Percentiles rank a stretch among this genome's conserved stretches.
Evolutionary conservation across 2,113 vertebrate species (phyloP).

Genomic region (Clinocottus analis): DNA sequence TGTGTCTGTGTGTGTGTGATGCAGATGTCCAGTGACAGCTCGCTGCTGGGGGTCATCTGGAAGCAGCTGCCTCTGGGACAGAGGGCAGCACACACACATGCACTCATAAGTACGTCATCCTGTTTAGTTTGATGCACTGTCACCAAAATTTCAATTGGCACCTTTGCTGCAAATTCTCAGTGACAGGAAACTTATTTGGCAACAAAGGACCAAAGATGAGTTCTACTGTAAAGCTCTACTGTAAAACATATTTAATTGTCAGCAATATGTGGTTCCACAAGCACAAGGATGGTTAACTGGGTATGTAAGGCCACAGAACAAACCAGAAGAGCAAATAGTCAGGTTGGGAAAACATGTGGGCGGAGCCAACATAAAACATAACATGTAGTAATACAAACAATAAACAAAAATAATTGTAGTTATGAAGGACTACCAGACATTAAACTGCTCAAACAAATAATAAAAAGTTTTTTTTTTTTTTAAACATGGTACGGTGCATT

Average conservation of each 20-base stretch:
- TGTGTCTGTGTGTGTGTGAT: conserved; percentile 53
- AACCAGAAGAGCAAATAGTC: not conserved
- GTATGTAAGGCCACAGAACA: too few relatives aligned
- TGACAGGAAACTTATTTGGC: conserved; percentile 30
- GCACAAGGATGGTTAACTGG: not conserved
- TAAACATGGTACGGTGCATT: not conserved
- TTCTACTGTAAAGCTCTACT: not conserved
- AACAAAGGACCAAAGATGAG: not conserved
- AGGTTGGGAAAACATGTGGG: not conserved
- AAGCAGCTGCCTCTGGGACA: conserved; percentile 69
- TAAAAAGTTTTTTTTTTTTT: not conserved
- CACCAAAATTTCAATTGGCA: not conserved
- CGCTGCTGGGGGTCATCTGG: conserved; percentile 80
- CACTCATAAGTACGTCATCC: conserved; percentile 26
- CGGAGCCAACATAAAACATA: not conserved
- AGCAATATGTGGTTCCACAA: not conserved
- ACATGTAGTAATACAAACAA: not conserved
- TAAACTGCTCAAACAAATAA: not conserved
- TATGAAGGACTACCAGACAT: not conserved
- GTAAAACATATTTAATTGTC: not conserved
- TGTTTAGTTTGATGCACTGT: conserved; percentile 26
- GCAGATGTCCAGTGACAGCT: conserved; percentile 83
- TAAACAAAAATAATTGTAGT: too few relatives aligned
- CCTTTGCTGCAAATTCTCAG: conserved; percentile 13
- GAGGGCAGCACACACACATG: conserved; percentile 51